Conservation (phyloP, 2,113 vertebrate genomes). For the Scartelaos histophorus region DNA sequence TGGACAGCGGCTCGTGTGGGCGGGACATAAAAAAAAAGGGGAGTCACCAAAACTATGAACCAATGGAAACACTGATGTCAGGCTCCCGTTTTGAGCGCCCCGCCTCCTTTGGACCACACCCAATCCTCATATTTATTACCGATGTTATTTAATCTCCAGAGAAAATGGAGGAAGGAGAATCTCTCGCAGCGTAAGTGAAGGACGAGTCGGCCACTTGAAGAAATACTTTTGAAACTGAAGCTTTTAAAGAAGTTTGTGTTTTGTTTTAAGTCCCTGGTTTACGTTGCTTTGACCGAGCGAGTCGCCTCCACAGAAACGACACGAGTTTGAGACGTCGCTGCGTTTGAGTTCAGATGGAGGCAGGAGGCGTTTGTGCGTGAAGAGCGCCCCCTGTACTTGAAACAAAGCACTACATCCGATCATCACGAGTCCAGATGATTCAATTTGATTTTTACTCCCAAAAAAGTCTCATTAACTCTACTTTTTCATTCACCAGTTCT, state of each 20-base stretch:
- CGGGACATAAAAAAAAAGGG: slow-evolving; percentile 24
- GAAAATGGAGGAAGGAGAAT: slow-evolving; percentile 37
- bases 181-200: slow-evolving; percentile 45
- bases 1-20: slow-evolving; percentile 39
- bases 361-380: neutral
- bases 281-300: slow-evolving; percentile 11
- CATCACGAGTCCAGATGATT: too few relatives aligned
- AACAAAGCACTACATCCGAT: neutral
- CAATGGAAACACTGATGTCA: slow-evolving; percentile 28
- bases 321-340: neutral
- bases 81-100: slow-evolving; percentile 10
- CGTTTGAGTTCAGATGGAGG: neutral
- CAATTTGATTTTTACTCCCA: too few relatives aligned
- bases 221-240: slow-evolving; percentile 2
- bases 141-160: slow-evolving; percentile 65
- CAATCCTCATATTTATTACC: slow-evolving; percentile 61
- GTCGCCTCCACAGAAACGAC: slow-evolving; percentile 13
- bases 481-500: too few relatives aligned
- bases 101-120: slow-evolving; percentile 39
- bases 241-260: neutral
- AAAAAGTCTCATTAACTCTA: too few relatives aligned
- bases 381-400: neutral
- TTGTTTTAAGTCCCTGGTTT: neutral
- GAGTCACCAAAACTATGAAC: slow-evolving; percentile 15
- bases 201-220: slow-evolving; percentile 18